Conservation (phyloP, 2,888 invertebrate species). For the Drosophila siamana region DNA sequence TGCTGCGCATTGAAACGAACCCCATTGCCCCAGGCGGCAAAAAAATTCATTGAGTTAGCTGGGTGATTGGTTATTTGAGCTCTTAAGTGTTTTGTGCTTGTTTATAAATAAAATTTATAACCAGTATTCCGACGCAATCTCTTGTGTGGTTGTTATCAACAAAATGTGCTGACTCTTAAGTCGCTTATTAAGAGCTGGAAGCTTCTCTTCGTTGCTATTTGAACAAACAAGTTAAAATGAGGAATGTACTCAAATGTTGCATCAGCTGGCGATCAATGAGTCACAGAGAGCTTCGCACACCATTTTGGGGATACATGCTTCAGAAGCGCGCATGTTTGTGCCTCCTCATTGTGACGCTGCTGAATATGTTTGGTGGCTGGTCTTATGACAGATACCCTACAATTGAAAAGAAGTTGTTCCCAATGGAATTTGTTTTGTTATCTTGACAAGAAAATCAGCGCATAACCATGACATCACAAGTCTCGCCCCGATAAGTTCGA, state of each 20-base stretch:
- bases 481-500: background rate
- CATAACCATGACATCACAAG: background rate
- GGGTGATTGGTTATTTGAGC: background rate
- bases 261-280: background rate
- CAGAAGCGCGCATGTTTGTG: background rate
- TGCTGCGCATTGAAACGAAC: constrained; percentile 86
- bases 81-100: background rate
- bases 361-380: background rate
- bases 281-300: background rate
- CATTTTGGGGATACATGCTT: background rate
- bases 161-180: background rate
- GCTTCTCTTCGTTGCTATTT: background rate
- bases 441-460: background rate
- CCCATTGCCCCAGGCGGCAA: constrained; percentile 63
- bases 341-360: constrained; percentile 8
- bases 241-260: background rate
- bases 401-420: background rate
- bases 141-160: background rate
- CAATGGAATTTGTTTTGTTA: background rate
- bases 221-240: background rate
- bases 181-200: background rate
- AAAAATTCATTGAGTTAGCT: constrained; percentile 40
- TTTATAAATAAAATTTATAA: background rate
- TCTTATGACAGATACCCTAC: background rate
- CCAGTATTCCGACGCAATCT: background rate